Conservation (phyloP, 2,113 vertebrate genomes). For the Gymnorhina tibicen region DNA sequence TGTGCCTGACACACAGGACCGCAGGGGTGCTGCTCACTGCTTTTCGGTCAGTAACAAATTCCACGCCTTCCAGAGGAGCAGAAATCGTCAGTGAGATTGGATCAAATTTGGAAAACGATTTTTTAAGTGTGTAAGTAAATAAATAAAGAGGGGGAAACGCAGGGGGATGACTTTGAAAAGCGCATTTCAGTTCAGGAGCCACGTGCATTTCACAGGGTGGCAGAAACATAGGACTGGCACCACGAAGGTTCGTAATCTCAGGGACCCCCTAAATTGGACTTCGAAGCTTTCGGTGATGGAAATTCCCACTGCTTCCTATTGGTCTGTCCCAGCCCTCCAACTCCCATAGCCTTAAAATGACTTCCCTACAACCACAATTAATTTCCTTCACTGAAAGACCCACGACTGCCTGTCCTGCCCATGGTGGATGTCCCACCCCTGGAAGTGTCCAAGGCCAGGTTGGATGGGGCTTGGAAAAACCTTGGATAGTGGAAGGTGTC, state of each 20-base stretch:
- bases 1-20: background rate
- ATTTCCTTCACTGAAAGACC: background rate
- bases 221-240: background rate
- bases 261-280: rapidly evolving
- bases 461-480: background rate
- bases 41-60: background rate
- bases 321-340: background rate
- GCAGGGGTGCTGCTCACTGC: rapidly evolving
- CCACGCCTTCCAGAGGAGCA: background rate
- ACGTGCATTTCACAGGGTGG: rapidly evolving
- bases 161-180: background rate
- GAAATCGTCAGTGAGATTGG: background rate
- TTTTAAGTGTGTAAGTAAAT: background rate
- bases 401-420: background rate
- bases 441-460: background rate
- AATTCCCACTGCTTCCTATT: background rate
- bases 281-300: background rate
- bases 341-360: background rate
- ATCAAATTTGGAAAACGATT: background rate
- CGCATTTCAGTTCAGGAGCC: background rate
- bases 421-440: background rate
- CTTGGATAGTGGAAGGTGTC: background rate
- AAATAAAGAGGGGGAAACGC: background rate
- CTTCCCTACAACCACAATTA: background rate
- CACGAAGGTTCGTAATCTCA: background rate